These are phyloP conservation scores for Taphrorychus bicolor DNA, from an alignment of 2,888 invertebrate species.

Conservation along the genomic window DNA sequence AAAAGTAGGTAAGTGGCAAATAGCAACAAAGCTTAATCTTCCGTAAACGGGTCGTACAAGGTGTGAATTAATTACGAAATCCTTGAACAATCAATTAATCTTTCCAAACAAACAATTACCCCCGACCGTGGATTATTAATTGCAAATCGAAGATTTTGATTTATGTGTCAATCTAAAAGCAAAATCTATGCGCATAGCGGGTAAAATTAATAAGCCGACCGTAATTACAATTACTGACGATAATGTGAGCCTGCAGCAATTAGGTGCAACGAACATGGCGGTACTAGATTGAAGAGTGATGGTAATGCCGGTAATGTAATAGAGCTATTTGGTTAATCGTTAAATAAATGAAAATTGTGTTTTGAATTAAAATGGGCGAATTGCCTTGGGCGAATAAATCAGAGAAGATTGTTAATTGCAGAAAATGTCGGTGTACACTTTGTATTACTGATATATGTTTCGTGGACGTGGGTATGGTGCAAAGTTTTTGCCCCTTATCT, in stretches of 20 bases:
- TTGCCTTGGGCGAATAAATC: neutral
- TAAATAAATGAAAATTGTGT: neutral
- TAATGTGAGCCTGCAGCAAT: conserved; percentile 1
- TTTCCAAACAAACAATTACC: conserved; percentile 10
- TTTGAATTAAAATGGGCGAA: neutral
- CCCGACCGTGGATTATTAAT: conserved; percentile 2
- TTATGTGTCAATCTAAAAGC: conserved; percentile 22
- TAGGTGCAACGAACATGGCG: neutral
- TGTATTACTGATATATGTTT: too few relatives aligned
- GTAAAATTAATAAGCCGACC: conserved; percentile 15
- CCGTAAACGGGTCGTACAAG: neutral
- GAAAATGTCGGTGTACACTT: too few relatives aligned
- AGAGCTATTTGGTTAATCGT: neutral
- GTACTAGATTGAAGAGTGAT: neutral
- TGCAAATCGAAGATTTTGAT: conserved; percentile 15
- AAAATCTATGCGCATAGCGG: conserved; percentile 14
- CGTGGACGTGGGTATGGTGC: too few relatives aligned
- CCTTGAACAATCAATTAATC: conserved; percentile 5
- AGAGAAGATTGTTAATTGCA: too few relatives aligned
- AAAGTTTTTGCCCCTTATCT: too few relatives aligned
- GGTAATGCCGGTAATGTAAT: neutral
- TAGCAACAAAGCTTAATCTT: too few relatives aligned
- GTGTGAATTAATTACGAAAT: conserved; percentile 2
- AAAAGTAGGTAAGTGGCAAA: neutral
- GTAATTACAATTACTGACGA: conserved; percentile 17